Evolutionary conservation across 2,797 vertebrate genomes (phyloP).

Genomic region (Sylvilagus floridanus): DNA sequence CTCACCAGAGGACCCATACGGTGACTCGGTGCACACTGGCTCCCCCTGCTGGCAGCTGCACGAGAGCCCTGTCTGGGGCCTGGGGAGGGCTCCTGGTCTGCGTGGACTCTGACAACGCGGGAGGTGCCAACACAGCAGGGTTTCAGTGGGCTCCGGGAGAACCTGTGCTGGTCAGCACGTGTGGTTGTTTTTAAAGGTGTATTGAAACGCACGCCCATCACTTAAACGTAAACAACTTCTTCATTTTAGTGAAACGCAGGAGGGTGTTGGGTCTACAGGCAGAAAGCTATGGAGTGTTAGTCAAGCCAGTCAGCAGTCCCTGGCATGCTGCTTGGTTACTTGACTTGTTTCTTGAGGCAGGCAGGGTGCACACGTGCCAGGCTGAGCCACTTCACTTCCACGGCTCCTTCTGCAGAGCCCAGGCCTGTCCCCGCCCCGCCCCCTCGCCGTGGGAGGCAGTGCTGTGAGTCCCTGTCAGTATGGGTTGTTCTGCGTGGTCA

Average conservation of each 20-base stretch:
- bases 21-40: not conserved
- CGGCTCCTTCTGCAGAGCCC: not conserved
- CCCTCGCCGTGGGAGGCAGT: not conserved
- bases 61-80: not conserved
- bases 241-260: not conserved
- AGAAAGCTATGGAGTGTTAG: not conserved
- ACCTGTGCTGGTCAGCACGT: not conserved
- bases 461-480: not conserved
- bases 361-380: fast-evolving
- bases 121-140: not conserved
- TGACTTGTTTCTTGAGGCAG: not conserved
- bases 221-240: not conserved
- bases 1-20: not conserved
- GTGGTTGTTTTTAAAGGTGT: not conserved
- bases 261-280: not conserved
- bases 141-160: not conserved
- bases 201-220: not conserved
- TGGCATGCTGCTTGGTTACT: not conserved
- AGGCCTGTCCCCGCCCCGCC: not conserved
- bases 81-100: not conserved
- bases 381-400: not conserved
- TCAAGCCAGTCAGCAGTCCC: not conserved
- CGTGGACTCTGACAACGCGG: not conserved
- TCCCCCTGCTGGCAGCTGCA: not conserved
- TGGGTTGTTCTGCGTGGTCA: not conserved